Conservation (phyloP, 2,797 vertebrate genomes). For the Tarsius wallacei region DNA sequence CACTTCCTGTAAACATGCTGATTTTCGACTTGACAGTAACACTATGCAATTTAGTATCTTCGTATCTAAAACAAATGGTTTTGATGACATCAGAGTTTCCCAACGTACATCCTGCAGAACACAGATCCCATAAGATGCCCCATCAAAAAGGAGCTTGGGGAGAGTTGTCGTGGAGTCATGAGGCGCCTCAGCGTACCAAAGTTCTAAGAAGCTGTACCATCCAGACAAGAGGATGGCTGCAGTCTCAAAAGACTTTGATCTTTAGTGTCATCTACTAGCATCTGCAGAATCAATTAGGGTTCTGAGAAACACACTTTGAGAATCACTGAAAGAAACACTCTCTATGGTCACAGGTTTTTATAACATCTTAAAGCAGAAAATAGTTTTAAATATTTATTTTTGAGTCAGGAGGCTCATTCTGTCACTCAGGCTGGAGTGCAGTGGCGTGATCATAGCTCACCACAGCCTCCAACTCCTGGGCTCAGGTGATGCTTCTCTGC, state of each 20-base stretch:
- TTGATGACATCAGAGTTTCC: conserved; percentile 48
- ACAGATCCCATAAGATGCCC: neutral
- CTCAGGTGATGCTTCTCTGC: too few species aligned
- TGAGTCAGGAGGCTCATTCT: neutral
- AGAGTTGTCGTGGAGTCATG: neutral
- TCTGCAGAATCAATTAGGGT: neutral
- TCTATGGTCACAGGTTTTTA: neutral
- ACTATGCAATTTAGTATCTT: neutral
- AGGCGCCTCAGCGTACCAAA: neutral
- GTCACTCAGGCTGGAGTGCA: too few species aligned
- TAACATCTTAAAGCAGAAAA: too few species aligned
- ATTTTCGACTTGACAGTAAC: neutral
- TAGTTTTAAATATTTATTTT: neutral
- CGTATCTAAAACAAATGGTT: conserved; percentile 17
- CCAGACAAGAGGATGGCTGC: neutral
- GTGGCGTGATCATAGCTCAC: too few species aligned
- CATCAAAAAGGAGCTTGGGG: neutral
- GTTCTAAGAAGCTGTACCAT: neutral
- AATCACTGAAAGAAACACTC: neutral
- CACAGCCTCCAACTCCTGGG: too few species aligned
- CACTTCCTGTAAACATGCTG: conserved; percentile 57
- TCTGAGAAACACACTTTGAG: neutral
- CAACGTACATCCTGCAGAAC: neutral
- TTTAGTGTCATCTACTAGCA: neutral
- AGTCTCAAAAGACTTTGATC: neutral